Percentiles rank a stretch among this genome's conserved stretches.
Evolutionary conservation across 2,888 invertebrate species (phyloP).

Genomic region (Polylopha cassiicola): DNA sequence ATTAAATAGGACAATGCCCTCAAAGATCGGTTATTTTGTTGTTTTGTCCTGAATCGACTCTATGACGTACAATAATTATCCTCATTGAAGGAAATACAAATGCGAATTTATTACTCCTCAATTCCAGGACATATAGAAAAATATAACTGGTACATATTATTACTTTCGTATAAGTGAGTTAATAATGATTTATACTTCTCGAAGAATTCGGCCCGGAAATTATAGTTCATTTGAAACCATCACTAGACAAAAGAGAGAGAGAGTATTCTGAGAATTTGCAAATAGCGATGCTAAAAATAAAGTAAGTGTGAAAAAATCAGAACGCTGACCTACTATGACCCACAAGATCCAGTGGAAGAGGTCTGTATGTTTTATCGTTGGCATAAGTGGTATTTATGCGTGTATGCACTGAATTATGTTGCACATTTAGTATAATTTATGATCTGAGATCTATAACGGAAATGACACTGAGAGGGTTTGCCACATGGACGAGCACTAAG

Average conservation of each 20-base stretch:
- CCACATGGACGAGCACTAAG: too few species aligned
- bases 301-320: slow-evolving; percentile 36
- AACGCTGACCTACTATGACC: slow-evolving; percentile 35
- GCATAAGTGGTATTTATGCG: neutral
- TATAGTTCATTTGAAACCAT: slow-evolving; percentile 43
- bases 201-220: slow-evolving; percentile 53
- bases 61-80: too few species aligned
- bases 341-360: slow-evolving; percentile 28
- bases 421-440: neutral
- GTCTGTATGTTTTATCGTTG: slow-evolving; percentile 1
- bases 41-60: too few species aligned
- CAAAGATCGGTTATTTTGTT: too few species aligned
- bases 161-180: too few species aligned
- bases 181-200: slow-evolving; percentile 30
- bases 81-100: too few species aligned
- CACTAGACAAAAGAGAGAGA: slow-evolving; percentile 55
- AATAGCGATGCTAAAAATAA: slow-evolving; percentile 36
- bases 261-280: slow-evolving; percentile 43
- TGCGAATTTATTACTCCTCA: too few species aligned
- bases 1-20: slow-evolving; percentile 5
- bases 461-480: slow-evolving; percentile 3
- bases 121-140: too few species aligned
- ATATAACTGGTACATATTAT: too few species aligned
- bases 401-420: neutral
- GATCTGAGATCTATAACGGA: too few species aligned